Conservation (phyloP, 2,888 invertebrate species). For the Rotaria socialis region DNA sequence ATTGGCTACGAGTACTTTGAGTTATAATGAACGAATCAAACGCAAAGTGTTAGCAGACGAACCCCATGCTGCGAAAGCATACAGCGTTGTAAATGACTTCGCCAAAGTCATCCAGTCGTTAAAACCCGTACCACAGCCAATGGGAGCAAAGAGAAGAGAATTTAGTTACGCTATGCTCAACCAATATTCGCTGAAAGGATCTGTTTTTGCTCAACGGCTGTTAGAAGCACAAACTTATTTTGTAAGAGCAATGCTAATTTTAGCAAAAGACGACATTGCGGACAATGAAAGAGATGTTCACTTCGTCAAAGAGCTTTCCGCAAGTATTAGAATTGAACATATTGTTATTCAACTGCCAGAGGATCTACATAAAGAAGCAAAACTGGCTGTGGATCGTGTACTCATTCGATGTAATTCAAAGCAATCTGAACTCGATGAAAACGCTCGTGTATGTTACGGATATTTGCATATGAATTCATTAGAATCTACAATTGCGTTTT, state of each 20-base stretch:
- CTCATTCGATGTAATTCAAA: not conserved
- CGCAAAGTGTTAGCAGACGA: not conserved
- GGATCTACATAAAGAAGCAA: not conserved
- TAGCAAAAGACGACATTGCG: not conserved
- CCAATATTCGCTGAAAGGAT: conserved; percentile 35
- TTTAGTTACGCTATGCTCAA: not conserved
- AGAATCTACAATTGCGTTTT: conserved; percentile 24
- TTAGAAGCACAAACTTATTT: conserved; percentile 32
- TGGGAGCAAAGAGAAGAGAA: not conserved
- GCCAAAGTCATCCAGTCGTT: not conserved
- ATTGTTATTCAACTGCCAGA: conserved; percentile 35
- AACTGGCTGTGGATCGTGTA: not conserved
- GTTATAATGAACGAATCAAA: not conserved
- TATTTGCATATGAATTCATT: not conserved
- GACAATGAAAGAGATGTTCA: not conserved
- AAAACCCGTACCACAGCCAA: not conserved
- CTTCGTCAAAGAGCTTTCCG: conserved; percentile 1
- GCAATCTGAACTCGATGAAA: not conserved
- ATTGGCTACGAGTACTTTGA: not conserved
- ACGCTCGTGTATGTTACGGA: conserved; percentile 33
- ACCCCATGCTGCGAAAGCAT: not conserved
- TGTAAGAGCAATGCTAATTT: not conserved
- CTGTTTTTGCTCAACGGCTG: not conserved
- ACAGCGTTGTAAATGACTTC: not conserved
- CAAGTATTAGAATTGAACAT: conserved; percentile 15